Conservation (phyloP, 2,113 vertebrate genomes). For the Caloenas nicobarica region DNA sequence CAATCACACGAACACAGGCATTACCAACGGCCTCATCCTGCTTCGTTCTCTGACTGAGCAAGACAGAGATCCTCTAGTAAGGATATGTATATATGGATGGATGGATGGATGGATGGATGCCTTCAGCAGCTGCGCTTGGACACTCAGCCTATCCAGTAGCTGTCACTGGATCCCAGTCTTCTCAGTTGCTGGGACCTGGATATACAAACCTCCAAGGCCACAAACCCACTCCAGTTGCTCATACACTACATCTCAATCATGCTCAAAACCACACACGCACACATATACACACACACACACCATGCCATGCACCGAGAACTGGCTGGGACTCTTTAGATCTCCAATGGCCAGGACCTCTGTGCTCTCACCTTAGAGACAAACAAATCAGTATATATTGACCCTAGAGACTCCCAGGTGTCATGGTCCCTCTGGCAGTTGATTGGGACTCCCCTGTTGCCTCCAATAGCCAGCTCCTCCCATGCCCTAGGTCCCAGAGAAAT, state of each 20-base stretch:
- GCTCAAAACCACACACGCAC: not conserved
- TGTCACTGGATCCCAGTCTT: not conserved
- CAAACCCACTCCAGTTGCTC: not conserved
- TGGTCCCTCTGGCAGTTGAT: not conserved
- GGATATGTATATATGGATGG: not conserved
- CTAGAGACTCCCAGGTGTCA: not conserved
- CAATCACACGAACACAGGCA: too few species aligned
- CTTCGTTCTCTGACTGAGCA: not conserved
- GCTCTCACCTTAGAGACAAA: not conserved
- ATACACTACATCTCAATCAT: not conserved
- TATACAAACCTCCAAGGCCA: fast-evolving
- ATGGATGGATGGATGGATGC: not conserved
- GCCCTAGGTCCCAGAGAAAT: not conserved
- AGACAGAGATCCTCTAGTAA: not conserved
- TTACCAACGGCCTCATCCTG: not conserved
- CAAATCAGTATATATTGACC: fast-evolving
- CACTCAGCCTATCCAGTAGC: too few species aligned
- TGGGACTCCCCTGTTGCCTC: not conserved
- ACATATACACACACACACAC: not conserved
- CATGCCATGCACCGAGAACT: not conserved
- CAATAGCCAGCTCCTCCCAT: not conserved
- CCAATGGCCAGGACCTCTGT: not conserved
- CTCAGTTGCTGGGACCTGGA: not conserved
- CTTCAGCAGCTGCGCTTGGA: not conserved
- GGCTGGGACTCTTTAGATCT: not conserved